A percentile compares a stretch with the other conserved stretches of the same genome.
phyloP scores from a whole-genome alignment of 2,113 vertebrate genomes.

The Sitta europaea region DNA sequence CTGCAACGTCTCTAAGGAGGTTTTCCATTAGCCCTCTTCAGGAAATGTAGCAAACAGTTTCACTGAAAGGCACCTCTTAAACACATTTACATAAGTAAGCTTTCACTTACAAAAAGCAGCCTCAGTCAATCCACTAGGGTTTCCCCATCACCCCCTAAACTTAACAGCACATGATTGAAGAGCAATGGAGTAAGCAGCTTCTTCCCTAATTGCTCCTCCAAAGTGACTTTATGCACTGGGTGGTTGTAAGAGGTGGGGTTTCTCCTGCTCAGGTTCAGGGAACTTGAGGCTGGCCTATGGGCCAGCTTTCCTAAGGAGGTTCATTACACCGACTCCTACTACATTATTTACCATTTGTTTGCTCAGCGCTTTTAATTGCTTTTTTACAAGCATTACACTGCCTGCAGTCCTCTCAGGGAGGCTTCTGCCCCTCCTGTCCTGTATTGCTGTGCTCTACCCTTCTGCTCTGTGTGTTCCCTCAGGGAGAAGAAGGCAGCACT shows the following conservation, averaged over 20 bases:
- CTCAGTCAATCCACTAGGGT: constrained; percentile 6
- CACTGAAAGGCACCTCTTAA: constrained; percentile 52
- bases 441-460: not conserved
- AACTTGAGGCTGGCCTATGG: not conserved
- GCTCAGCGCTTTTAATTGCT: constrained; percentile 44
- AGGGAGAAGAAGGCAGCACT: rapidly evolving
- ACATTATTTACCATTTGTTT: constrained; percentile 47
- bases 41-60: constrained; percentile 44
- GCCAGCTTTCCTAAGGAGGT: not conserved
- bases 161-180: not conserved
- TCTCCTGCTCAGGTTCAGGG: not conserved
- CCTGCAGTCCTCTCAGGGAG: not conserved
- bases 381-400: not conserved
- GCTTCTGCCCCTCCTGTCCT: not conserved
- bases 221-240: not conserved
- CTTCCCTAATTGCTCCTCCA: constrained; percentile 35
- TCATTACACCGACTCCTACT: constrained; percentile 6
- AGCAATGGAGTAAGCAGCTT: not conserved
- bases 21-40: constrained; percentile 55
- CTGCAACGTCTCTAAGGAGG: not conserved
- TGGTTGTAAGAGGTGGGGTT: not conserved
- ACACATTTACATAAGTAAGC: constrained; percentile 57
- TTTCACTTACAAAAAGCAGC: constrained; percentile 27
- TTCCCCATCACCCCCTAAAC: not conserved
- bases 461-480: not conserved